Evolutionary conservation across 2,113 vertebrate genomes (phyloP).

Genomic region (Vicugna pacos): DNA sequence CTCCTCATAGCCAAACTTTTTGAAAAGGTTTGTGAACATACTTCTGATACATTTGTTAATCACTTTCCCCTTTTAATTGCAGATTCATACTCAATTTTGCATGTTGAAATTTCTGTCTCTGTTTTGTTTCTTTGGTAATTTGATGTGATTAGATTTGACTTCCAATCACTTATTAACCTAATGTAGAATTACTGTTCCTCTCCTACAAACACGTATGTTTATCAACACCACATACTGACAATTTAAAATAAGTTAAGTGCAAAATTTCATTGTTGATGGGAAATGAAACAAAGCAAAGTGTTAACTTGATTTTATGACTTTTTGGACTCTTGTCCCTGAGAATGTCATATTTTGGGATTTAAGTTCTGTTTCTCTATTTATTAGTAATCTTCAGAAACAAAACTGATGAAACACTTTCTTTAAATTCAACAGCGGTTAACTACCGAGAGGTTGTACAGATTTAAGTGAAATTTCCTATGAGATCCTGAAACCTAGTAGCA

Average conservation of each 20-base stretch:
- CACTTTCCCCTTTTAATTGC: conserved; percentile 71
- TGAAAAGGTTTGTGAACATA: conserved; percentile 83
- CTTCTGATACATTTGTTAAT: conserved; percentile 80
- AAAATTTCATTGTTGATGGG: conserved; percentile 42
- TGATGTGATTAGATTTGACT: conserved; percentile 64
- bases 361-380: conserved; percentile 2
- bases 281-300: conserved; percentile 59
- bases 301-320: conserved; percentile 28
- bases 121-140: conserved; percentile 67
- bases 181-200: conserved; percentile 43
- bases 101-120: conserved; percentile 71
- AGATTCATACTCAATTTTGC: conserved; percentile 58
- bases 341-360: conserved; percentile 63
- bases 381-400: conserved; percentile 11
- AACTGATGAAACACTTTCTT: conserved; percentile 24
- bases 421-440: conserved; percentile 33
- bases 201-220: background rate
- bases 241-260: conserved; percentile 72
- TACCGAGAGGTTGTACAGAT: background rate
- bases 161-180: conserved; percentile 58
- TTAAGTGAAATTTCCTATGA: conserved; percentile 42
- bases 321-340: conserved; percentile 3
- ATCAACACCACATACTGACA: conserved; percentile 40
- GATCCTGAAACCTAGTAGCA: background rate
- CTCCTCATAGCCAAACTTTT: conserved; percentile 80